These are phyloP conservation scores for Catharus ustulatus DNA, from an alignment of 2,797 vertebrate genomes.

Conservation along the genomic window DNA sequence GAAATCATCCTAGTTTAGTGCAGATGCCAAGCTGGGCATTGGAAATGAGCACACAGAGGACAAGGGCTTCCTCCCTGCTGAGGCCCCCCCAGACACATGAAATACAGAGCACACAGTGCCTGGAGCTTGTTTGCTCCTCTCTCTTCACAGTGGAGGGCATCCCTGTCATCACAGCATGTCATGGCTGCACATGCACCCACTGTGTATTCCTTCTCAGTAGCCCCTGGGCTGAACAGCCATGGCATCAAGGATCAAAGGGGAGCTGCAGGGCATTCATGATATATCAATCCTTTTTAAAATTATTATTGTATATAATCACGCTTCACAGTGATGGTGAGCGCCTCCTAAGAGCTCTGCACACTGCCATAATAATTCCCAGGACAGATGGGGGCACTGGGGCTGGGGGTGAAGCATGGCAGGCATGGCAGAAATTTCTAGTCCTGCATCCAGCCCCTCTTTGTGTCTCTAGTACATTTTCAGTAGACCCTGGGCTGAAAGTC, in stretches of 20 bases:
- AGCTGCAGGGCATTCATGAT: not conserved
- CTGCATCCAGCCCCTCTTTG: not conserved
- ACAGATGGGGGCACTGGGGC: not conserved
- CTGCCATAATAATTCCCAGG: not conserved
- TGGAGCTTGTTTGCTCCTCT: not conserved
- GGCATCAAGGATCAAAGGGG: not conserved
- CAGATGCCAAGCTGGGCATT: not conserved
- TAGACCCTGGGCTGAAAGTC: not conserved
- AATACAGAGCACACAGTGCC: not conserved
- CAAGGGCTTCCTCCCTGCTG: not conserved
- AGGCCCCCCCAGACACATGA: not conserved
- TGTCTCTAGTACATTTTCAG: not conserved
- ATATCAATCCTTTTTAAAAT: not conserved
- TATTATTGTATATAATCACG: not conserved
- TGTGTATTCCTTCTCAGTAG: not conserved
- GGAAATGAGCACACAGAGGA: not conserved
- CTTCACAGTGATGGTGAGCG: rapidly evolving
- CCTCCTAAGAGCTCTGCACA: not conserved
- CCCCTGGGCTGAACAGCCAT: not conserved
- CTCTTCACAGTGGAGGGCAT: not conserved
- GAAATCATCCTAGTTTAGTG: not conserved
- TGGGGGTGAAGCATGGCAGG: not conserved
- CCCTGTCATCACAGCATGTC: not conserved
- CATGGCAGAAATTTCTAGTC: not conserved
- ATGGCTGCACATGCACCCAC: rapidly evolving